These are phyloP conservation scores for Platycnemis pennipes DNA, from an alignment of 2,888 invertebrate genomes.

Conservation along the genomic window DNA sequence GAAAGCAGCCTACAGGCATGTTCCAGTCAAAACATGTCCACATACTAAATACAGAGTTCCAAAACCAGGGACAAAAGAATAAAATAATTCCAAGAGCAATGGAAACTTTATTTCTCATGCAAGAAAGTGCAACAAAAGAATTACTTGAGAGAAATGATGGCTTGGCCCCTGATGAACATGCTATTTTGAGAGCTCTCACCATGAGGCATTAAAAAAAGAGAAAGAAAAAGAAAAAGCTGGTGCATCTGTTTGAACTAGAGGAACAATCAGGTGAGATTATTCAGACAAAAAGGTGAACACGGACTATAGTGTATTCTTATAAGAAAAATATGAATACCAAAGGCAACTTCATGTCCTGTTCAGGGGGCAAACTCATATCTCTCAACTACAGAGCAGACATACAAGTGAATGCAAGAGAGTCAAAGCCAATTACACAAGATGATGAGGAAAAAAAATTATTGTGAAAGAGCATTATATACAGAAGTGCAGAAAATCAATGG, in stretches of 20 bases:
- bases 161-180: background rate
- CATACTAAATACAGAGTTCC: background rate
- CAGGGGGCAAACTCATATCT: background rate
- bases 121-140: background rate
- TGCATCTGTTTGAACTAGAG: background rate
- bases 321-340: background rate
- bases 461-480: background rate
- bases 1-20: background rate
- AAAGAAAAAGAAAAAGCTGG: background rate
- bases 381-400: background rate
- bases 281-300: background rate
- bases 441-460: background rate
- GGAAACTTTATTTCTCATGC: slow-evolving; percentile 20
- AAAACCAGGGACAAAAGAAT: background rate
- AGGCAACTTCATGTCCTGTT: background rate
- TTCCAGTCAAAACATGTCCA: background rate
- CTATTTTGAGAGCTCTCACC: background rate
- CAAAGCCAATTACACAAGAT: background rate
- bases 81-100: background rate
- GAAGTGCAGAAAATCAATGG: too few species aligned
- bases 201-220: background rate
- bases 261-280: background rate
- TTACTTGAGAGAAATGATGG: background rate
- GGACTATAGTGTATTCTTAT: background rate
- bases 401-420: background rate